Evolutionary conservation across 2,888 invertebrate species (phyloP), one percentile per base, ranked within the genome.

Genomic region (Cactoblastis cactorum): DNA sequence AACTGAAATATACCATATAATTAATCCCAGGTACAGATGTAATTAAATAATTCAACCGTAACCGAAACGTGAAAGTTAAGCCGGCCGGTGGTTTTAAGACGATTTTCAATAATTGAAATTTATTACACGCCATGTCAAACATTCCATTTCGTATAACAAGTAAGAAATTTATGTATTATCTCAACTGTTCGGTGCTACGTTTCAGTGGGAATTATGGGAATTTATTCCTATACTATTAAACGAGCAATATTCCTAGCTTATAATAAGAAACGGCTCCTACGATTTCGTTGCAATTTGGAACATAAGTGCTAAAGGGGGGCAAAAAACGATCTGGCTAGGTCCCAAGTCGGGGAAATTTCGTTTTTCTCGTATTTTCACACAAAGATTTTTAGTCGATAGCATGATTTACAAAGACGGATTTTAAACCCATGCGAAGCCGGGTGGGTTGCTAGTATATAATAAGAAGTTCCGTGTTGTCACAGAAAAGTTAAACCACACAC

Each of bases 101-200:
- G 28, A 48, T 38, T 48, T 14, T 15, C 15, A 37, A 28, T 38
- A 38, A 48, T 46, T 34, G 34, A 14, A 46, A 46, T 34, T 35
- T 46, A 46, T 35, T 14, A 11, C 45, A 9, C 38, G 18, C 18
- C n/a, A 6, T 28, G 24, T 28, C 22, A 34, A 34, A 35, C 35
- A 46, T 46, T 46, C 28, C 22, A 12, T 9, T 34, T 34, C 15
- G 8, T 9, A 3, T 18, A 18, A 38, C 11, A 18, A 38, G 18
- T 18, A 18, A 38, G 18, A 11, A 3, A 18, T 11, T 1, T n/a
- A 18, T 38, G 3, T 28, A n/a, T 28, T 28, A 28, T 28, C 9
- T 6, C 8, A 28, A 28, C 28, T 3, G 28, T 6, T 9, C 28
- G 1, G 28, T 6, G 5, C 28, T 28, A 9, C 28, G 8, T 8